Evolutionary conservation across 35 echinoderm and acorn worm species (phyloP).

Genomic region (Heliocidaris tuberculata): DNA sequence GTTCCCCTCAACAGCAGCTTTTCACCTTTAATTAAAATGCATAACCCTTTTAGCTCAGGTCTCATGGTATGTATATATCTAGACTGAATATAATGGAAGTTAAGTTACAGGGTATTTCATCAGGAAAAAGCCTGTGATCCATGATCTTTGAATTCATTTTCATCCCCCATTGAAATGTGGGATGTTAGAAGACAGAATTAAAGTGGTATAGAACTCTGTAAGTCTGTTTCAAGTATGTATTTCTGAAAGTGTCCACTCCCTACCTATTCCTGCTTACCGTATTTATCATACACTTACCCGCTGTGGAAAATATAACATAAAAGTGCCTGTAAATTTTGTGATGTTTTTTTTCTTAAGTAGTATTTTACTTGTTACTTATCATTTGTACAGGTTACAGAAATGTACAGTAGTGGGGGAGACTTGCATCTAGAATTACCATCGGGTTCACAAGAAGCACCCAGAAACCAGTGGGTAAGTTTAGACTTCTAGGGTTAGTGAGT

Average conservation of each 20-base stretch:
- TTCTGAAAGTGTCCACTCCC: not conserved
- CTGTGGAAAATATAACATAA: not conserved
- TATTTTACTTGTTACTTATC: not conserved
- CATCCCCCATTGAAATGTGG: not conserved
- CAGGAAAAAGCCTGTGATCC: not conserved
- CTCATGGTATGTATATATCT: conserved; percentile 73
- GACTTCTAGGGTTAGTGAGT: not conserved
- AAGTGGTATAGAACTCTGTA: not conserved
- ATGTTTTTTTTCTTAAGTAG: not conserved
- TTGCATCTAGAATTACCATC: conserved; percentile 97
- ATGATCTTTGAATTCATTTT: not conserved
- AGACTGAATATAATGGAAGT: not conserved
- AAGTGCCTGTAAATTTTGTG: not conserved
- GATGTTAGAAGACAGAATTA: not conserved
- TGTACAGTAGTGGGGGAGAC: conserved; percentile 97
- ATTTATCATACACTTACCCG: not conserved
- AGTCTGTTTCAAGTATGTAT: not conserved
- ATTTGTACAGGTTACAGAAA: conserved; percentile 84
- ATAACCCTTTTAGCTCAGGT: conserved; percentile 94
- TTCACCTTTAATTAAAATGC: conserved; percentile 99
- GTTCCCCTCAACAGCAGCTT: conserved; percentile 97
- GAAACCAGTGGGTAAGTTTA: conserved; percentile 90
- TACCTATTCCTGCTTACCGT: not conserved
- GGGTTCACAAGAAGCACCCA: conserved; percentile 87
- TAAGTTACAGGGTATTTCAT: not conserved